Conservation (phyloP, 2,888 invertebrate species). For the Polia nebulosa region DNA sequence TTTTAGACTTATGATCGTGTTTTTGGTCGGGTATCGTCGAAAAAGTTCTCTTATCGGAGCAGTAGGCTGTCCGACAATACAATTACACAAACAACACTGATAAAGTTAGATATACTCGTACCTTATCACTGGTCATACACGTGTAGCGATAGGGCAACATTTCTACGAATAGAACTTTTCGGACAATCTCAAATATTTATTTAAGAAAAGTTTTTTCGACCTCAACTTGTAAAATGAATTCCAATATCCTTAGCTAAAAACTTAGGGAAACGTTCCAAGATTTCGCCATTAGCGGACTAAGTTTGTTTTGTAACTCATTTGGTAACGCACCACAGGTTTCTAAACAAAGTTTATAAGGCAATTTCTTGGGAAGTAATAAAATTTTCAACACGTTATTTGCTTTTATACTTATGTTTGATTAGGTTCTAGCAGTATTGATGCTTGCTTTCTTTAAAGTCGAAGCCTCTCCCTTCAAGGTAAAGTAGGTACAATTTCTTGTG, state of each 20-base stretch:
- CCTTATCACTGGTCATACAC: neutral
- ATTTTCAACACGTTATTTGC: constrained; percentile 40
- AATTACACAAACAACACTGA: neutral
- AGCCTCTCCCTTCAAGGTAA: too few relatives aligned
- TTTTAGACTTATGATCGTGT: neutral
- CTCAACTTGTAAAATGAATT: constrained; percentile 24
- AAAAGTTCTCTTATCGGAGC: neutral
- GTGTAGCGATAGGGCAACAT: neutral
- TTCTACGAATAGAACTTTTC: neutral
- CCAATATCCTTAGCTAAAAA: constrained; percentile 39
- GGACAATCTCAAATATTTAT: neutral
- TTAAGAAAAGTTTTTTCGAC: constrained; percentile 7
- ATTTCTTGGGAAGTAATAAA: constrained; percentile 45
- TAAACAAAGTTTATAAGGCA: constrained; percentile 26
- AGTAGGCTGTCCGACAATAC: neutral
- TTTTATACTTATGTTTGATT: constrained; percentile 9
- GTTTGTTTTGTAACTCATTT: constrained; percentile 61
- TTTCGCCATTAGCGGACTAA: constrained; percentile 27
- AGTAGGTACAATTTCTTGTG: too few relatives aligned
- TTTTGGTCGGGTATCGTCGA: too few relatives aligned
- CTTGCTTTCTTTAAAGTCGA: neutral
- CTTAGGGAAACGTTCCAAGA: constrained; percentile 32
- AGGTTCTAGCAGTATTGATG: neutral
- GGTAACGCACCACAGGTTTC: constrained; percentile 51
- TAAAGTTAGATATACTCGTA: neutral